Conservation (phyloP, 2,797 vertebrate genomes). For the Propithecus perrieri region DNA sequence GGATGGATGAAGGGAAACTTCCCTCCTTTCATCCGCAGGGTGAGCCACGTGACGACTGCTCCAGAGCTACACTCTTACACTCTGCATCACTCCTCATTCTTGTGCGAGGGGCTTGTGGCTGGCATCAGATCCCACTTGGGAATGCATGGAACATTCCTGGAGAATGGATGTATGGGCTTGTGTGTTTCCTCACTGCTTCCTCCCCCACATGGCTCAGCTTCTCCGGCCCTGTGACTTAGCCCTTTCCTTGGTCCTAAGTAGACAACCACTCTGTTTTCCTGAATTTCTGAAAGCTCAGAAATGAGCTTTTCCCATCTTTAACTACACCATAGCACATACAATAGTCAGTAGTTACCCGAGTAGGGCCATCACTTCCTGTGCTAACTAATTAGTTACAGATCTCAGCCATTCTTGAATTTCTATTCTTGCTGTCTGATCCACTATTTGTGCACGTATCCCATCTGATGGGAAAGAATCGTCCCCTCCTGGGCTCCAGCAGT, state of each 20-base stretch:
- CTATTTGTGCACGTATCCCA: fast-evolving
- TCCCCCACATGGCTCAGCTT: fast-evolving
- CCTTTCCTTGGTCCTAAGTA: background rate
- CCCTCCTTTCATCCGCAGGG: background rate
- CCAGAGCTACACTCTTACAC: fast-evolving
- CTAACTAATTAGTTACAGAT: background rate
- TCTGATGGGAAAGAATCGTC: fast-evolving
- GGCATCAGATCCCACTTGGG: background rate
- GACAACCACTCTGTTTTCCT: background rate
- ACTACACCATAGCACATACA: background rate
- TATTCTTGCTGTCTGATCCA: background rate
- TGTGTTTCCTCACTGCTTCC: too few relatives aligned
- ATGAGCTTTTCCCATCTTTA: background rate
- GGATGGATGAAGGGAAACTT: background rate
- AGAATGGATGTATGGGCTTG: fast-evolving
- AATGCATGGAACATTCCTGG: background rate
- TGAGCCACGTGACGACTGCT: fast-evolving
- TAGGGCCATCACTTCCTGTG: background rate
- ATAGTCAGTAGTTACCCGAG: background rate
- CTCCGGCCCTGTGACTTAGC: too few relatives aligned
- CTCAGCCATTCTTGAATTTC: background rate
- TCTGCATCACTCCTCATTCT: fast-evolving
- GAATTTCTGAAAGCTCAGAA: background rate
- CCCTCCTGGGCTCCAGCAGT: background rate
- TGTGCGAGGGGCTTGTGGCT: fast-evolving